Percentiles rank a stretch among this genome's conserved stretches.
Evolutionary conservation across 2,888 invertebrate species (phyloP).

Genomic region (Hololepta plana): DNA sequence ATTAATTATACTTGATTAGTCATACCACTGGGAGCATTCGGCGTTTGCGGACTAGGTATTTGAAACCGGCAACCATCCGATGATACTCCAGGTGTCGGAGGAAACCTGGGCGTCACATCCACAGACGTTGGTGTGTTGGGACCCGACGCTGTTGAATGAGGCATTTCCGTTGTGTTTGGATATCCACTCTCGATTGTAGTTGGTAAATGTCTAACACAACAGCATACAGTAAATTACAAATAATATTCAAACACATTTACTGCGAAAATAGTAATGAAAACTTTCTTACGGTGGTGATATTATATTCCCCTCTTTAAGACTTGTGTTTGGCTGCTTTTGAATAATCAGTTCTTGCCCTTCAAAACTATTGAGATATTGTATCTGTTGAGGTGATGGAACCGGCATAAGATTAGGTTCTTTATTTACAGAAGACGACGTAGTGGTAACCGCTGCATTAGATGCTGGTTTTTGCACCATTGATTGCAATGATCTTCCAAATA

Average conservation of each 20-base stretch:
- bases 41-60: constrained; percentile 32
- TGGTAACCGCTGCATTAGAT: constrained; percentile 3
- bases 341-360: constrained; percentile 93
- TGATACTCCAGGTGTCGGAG: constrained; percentile 22
- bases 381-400: constrained; percentile 91
- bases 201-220: constrained; percentile 19
- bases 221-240: background rate
- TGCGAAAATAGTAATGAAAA: constrained; percentile 2
- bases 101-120: constrained; percentile 25
- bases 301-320: constrained; percentile 59
- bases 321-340: constrained; percentile 88
- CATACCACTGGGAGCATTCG: constrained; percentile 14
- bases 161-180: constrained; percentile 23
- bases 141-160: constrained; percentile 26
- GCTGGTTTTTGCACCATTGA: constrained; percentile 36
- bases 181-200: constrained; percentile 26
- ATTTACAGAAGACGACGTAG: constrained; percentile 19
- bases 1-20: constrained; percentile 7
- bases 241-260: constrained; percentile 1
- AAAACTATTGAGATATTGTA: constrained; percentile 87
- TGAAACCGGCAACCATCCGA: constrained; percentile 30
- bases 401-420: constrained; percentile 88
- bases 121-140: constrained; percentile 34
- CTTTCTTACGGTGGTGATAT: constrained; percentile 58
- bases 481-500: constrained; percentile 44